Base-by-base conservation (phyloP, 2,888 invertebrate species). In the Oasisia sp. region DNA sequence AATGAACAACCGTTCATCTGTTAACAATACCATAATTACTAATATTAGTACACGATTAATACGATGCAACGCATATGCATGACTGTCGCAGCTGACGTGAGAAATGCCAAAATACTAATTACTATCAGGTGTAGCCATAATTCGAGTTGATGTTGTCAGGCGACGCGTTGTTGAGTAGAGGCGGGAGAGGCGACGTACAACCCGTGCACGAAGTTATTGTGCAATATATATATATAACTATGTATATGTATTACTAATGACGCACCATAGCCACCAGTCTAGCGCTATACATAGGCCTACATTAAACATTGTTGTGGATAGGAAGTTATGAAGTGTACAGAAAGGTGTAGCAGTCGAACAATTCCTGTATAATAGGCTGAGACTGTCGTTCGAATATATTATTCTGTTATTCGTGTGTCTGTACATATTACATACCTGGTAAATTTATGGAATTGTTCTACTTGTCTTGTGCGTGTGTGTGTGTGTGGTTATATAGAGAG, bases 341-440 rank as follows among this genome's bases (percentile, higher is more conserved):
- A 74, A 27, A 74, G 14, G n/a, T 27, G 74, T 74, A 74, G 74
- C 74, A 27, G 74, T 74, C 74, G 3, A 74, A n/a, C 74, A 74
- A 74, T 74, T 27, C 27, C 4, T 74, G 19, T 74, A 74, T 27
- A 74, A 19, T 74, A 74, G 74, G 74, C 27, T n/a, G 74, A 74
- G 74, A 74, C 74, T 14, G 27, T n/a, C 27, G 74, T 74, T 74
- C 74, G 74, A 74, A 74, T 74, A 74, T 27, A 74, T 74, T 27
- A 74, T 74, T 74, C 19, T 74, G 74, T 74, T 74, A 74, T 74
- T 74, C 74, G 74, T 74, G 56, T 56, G 74, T 74, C 74, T 74
- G 74, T 74, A 74, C 74, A 74, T 74, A 74, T 74, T 74, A 74
- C 74, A n/a, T n/a, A 74, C 19, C 1, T 74, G 74, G 74, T 74